Evolutionary conservation across 2,797 vertebrate genomes (phyloP).

Genomic region (Rhinophrynus dorsalis): DNA sequence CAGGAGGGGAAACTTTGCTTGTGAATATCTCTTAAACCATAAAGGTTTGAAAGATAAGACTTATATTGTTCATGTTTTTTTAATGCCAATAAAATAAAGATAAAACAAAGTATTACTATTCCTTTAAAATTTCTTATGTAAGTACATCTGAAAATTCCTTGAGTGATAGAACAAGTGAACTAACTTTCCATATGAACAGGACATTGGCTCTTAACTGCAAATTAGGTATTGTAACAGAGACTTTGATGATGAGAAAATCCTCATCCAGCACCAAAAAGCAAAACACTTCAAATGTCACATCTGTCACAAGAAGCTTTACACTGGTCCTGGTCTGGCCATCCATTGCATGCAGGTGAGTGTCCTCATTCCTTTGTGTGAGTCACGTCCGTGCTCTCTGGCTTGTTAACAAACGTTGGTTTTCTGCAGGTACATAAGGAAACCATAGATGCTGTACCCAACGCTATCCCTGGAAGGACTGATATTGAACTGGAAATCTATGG

Average conservation of each 20-base stretch:
- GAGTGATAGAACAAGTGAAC: no score
- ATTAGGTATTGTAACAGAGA: slow-evolving; percentile 96
- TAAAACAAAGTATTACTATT: no score
- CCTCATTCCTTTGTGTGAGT: not conserved
- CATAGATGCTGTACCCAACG: slow-evolving; percentile 96
- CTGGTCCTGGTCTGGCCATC: slow-evolving; percentile 94
- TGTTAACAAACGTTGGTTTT: not conserved
- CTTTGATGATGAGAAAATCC: slow-evolving; percentile 98
- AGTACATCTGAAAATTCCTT: no score
- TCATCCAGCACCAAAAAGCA: slow-evolving; percentile 98
- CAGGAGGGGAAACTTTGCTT: no score
- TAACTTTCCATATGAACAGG: no score
- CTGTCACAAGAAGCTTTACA: slow-evolving; percentile 97
- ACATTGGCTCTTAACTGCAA: slow-evolving; percentile 60
- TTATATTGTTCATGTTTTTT: no score
- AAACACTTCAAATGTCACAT: slow-evolving; percentile 99
- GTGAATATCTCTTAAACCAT: no score
- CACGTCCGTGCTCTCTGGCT: no score
- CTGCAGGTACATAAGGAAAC: slow-evolving; percentile 96
- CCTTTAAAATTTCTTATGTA: no score
- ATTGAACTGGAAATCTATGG: slow-evolving; percentile 98
- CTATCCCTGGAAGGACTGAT: slow-evolving; percentile 94
- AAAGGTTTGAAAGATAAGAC: no score
- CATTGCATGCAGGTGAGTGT: slow-evolving; percentile 96
- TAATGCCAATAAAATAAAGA: no score